Conservation (phyloP, 2,113 vertebrate species). For the Elephantulus edwardii region DNA sequence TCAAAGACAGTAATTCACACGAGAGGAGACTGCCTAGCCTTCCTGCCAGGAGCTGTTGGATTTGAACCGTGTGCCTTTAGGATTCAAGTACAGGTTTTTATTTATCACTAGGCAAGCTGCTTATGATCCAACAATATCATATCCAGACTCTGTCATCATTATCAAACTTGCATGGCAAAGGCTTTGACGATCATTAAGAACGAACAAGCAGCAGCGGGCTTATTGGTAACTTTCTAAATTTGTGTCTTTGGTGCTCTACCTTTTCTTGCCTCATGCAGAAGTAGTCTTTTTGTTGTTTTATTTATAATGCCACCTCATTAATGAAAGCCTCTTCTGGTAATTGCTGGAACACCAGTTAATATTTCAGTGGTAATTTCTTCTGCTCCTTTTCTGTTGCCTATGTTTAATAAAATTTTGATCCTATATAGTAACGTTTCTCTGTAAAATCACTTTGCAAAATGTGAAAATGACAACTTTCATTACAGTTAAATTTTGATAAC, state of each 20-base stretch:
- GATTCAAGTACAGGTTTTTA: no score
- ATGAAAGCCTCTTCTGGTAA: background rate
- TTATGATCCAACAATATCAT: no score
- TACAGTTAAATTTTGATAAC: background rate
- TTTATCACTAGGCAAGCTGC: no score
- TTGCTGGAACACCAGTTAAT: background rate
- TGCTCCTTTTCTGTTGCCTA: background rate
- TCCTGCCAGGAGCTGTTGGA: no score
- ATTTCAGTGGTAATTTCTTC: background rate
- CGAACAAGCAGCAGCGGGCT: background rate
- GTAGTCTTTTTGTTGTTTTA: no score
- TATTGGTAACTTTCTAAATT: accelerated
- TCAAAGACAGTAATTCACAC: no score
- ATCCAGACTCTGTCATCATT: no score
- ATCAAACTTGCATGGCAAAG: background rate
- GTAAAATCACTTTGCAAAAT: background rate
- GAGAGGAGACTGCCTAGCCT: no score
- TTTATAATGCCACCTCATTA: accelerated
- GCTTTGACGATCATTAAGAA: no score
- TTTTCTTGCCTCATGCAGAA: background rate
- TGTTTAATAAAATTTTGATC: background rate
- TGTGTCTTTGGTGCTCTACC: background rate
- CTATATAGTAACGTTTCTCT: background rate
- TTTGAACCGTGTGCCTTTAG: no score
- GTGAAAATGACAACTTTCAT: background rate